phyloP scores from a whole-genome alignment of 2,888 invertebrate species.

The Amphipoea oculea region DNA sequence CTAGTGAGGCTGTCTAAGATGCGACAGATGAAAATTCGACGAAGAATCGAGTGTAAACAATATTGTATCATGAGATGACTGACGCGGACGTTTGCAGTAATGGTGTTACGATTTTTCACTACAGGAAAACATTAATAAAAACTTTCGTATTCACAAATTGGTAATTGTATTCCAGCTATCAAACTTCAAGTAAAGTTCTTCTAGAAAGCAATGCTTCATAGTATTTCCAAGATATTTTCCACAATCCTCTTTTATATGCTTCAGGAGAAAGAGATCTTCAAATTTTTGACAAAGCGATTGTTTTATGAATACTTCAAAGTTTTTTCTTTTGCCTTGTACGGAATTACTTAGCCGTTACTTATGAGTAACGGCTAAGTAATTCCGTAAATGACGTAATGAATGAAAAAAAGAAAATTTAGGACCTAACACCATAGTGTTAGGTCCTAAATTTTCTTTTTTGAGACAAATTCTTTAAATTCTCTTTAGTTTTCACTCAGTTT shows the following conservation, averaged over 20 bases:
- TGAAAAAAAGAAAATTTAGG: not conserved
- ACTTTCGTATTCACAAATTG: conserved; percentile 10
- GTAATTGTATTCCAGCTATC: conserved; percentile 14
- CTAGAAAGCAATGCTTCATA: conserved; percentile 24
- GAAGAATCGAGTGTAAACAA: not conserved
- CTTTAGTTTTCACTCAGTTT: not conserved
- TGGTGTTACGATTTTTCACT: not conserved
- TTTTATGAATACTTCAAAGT: conserved; percentile 29
- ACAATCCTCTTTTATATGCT: conserved; percentile 17
- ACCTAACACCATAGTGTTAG: not conserved
- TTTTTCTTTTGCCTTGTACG: conserved; percentile 23
- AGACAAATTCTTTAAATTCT: not conserved
- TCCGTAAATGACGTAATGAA: too few species aligned
- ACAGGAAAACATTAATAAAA: not conserved
- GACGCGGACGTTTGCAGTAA: too few species aligned
- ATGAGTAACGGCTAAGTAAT: too few species aligned
- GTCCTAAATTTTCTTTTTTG: not conserved
- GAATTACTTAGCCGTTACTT: conserved; percentile 23
- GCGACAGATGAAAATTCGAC: not conserved
- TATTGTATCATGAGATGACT: not conserved
- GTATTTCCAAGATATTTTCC: conserved; percentile 22
- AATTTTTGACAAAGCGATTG: conserved; percentile 51
- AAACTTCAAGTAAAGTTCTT: conserved; percentile 16
- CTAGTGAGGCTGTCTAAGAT: not conserved
- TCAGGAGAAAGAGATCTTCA: conserved; percentile 22